These are phyloP conservation scores for Heterochromis multidens DNA, from an alignment of 2,113 vertebrate genomes.

Conservation along the genomic window DNA sequence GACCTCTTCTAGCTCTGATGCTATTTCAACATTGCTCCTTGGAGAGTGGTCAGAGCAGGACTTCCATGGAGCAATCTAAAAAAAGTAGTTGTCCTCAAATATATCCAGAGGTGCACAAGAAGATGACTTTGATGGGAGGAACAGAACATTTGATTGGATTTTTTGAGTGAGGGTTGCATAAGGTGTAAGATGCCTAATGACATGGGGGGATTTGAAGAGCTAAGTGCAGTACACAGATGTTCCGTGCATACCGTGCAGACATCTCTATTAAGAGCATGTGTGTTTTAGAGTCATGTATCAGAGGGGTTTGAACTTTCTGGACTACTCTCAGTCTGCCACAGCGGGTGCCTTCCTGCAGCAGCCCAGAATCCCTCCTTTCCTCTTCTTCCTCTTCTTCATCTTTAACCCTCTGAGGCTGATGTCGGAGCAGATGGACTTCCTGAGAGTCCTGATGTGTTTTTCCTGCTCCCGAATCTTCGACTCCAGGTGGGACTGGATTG, in stretches of 20 bases:
- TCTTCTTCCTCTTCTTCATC: slow-evolving; percentile 15
- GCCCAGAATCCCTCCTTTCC: slow-evolving; percentile 23
- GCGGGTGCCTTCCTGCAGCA: slow-evolving; percentile 33
- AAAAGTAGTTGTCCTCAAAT: fast-evolving
- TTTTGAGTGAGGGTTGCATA: not conserved
- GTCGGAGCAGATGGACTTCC: slow-evolving; percentile 47
- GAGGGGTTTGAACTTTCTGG: not conserved
- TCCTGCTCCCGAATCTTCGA: slow-evolving; percentile 52
- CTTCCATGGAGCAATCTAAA: not conserved
- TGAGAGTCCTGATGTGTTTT: slow-evolving; percentile 43
- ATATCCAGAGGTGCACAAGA: not conserved
- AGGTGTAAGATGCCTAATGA: not conserved
- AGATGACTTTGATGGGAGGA: not conserved
- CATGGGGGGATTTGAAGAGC: not conserved
- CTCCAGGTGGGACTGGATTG: slow-evolving; percentile 61
- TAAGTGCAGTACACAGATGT: not conserved
- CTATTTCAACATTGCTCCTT: not conserved
- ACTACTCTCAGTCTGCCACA: slow-evolving; percentile 24
- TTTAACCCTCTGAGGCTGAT: not conserved
- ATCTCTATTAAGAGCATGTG: not conserved
- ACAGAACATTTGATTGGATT: not conserved
- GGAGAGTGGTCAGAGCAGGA: not conserved
- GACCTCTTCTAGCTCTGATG: not conserved
- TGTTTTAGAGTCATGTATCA: not conserved
- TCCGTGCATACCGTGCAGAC: not conserved